Evolutionary conservation across 2,113 vertebrate species (phyloP).

Genomic region (Bubo bubo): DNA sequence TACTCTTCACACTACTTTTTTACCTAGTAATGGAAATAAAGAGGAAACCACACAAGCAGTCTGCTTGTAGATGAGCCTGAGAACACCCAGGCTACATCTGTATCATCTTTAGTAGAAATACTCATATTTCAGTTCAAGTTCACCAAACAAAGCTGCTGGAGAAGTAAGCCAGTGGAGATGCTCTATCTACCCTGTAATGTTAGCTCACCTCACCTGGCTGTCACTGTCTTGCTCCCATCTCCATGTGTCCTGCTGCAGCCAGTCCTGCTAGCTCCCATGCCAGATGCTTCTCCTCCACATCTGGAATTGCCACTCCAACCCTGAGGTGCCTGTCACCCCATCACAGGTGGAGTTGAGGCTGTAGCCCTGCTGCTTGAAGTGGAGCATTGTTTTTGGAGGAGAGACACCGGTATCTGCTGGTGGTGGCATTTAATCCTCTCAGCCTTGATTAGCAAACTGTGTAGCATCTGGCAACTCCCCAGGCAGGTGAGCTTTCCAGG

Average conservation of each 20-base stretch:
- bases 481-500: background rate
- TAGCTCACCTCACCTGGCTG: background rate
- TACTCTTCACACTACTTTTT: background rate
- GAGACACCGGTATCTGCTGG: background rate
- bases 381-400: background rate
- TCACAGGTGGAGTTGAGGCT: background rate
- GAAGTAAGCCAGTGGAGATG: background rate
- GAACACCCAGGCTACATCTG: background rate
- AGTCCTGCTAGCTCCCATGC: background rate
- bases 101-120: background rate
- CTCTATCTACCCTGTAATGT: background rate
- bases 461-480: background rate
- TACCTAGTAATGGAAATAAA: background rate
- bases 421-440: background rate
- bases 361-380: background rate
- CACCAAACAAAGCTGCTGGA: background rate
- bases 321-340: rapidly evolving
- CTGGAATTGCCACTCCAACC: background rate
- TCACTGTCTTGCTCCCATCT: background rate
- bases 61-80: background rate
- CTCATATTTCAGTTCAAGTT: background rate
- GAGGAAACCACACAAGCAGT: background rate
- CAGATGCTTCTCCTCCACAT: background rate
- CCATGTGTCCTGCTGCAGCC: background rate
- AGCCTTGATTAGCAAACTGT: background rate